Percentiles rank a stretch among this genome's conserved stretches.
Conservation (phyloP, 2,797 vertebrate species). For the Percopsis omiscomaycus region DNA sequence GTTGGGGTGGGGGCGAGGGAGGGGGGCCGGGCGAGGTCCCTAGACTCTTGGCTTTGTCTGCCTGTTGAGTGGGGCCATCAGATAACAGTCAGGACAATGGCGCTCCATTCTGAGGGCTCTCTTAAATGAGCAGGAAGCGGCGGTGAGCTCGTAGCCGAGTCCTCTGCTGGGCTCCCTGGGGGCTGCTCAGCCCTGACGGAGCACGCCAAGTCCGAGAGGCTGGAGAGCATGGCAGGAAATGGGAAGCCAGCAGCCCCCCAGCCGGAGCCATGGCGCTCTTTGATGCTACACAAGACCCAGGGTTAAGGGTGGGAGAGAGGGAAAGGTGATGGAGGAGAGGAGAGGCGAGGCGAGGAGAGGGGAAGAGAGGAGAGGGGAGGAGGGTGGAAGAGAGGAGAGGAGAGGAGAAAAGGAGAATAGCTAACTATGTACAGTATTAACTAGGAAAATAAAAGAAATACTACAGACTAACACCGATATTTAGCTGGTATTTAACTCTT, state of each 20-base stretch:
- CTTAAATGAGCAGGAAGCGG: slow-evolving; percentile 84
- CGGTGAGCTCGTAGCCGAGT: slow-evolving; percentile 68
- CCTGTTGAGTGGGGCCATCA: slow-evolving; percentile 78
- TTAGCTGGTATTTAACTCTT: no score
- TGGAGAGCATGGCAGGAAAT: slow-evolving; percentile 76
- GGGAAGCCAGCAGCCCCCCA: slow-evolving; percentile 79
- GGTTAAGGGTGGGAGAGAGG: slow-evolving; percentile 34
- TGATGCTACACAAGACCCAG: slow-evolving; percentile 62
- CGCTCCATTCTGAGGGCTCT: slow-evolving; percentile 75
- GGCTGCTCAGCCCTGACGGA: slow-evolving; percentile 78
- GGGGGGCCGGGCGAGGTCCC: slow-evolving; percentile 39
- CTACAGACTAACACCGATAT: no score
- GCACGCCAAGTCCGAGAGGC: slow-evolving; percentile 70
- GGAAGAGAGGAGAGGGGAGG: not conserved
- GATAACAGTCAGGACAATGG: slow-evolving; percentile 85
- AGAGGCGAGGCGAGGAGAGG: not conserved
- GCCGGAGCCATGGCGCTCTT: slow-evolving; percentile 75
- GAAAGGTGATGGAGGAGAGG: not conserved
- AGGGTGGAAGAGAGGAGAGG: slow-evolving; percentile 35
- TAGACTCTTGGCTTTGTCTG: slow-evolving; percentile 78
- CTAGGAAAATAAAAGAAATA: not conserved
- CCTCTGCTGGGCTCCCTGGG: slow-evolving; percentile 79
- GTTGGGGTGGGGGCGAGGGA: slow-evolving; percentile 6
- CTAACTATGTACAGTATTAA: not conserved
- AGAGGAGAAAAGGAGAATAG: not conserved